Evolutionary conservation across 1,140 invertebrate species (phyloP).

Genomic region (Bombyx mandarina): DNA sequence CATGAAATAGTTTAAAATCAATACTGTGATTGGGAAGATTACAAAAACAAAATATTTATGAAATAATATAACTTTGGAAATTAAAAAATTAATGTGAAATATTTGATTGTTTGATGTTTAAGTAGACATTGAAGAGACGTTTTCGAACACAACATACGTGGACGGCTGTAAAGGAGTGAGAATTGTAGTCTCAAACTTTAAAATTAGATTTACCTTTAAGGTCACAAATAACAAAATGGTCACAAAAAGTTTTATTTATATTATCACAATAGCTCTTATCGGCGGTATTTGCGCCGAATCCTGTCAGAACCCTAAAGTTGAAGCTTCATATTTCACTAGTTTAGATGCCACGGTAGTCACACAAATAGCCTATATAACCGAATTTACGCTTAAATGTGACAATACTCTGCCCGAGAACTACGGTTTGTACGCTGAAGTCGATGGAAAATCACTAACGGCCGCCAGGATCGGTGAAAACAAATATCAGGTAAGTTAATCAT

Average conservation of each 20-base stretch:
- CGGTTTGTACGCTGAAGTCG: conserved; percentile 88
- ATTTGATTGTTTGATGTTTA: not conserved
- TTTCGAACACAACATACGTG: not conserved
- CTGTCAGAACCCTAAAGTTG: conserved; percentile 77
- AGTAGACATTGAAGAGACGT: not conserved
- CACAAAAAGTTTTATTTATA: conserved; percentile 44
- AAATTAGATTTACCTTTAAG: conserved; percentile 7
- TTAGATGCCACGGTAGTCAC: conserved; percentile 91
- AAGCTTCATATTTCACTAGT: conserved; percentile 85
- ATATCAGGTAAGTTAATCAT: conserved; percentile 78
- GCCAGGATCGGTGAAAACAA: conserved; percentile 81
- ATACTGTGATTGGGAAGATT: not conserved
- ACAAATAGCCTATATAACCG: conserved; percentile 84
- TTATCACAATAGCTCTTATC: conserved; percentile 31
- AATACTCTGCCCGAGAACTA: conserved; percentile 75
- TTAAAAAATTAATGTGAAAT: not conserved
- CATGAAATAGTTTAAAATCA: not conserved
- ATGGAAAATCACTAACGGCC: conserved; percentile 85
- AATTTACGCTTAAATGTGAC: conserved; percentile 80
- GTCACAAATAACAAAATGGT: conserved; percentile 48
- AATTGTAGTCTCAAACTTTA: not conserved
- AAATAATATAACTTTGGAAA: not conserved
- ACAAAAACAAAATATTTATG: not conserved
- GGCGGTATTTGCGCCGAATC: conserved; percentile 35
- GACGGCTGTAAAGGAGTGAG: no score